A percentile compares a stretch with the other conserved stretches of the same genome.
Conservation (phyloP, 2,113 vertebrate species). For the Microcebus tavaratra region DNA sequence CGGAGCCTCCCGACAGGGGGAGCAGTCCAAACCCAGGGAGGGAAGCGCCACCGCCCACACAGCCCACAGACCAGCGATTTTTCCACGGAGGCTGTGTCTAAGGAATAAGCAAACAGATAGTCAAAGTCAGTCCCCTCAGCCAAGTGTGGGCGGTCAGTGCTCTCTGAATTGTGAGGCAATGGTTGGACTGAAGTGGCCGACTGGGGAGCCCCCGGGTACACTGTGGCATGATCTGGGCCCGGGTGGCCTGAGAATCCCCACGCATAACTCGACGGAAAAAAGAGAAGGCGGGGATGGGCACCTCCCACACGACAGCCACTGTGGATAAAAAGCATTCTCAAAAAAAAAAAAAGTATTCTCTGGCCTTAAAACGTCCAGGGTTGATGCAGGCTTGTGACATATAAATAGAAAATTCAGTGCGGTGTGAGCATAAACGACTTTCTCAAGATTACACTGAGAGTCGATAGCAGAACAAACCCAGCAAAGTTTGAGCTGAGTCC, state of each 20-base stretch:
- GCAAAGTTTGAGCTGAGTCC: background rate
- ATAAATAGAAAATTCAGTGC: background rate
- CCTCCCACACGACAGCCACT: background rate
- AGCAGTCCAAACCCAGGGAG: background rate
- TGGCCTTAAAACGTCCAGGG: background rate
- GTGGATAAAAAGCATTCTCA: background rate
- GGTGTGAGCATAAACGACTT: background rate
- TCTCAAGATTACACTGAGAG: background rate
- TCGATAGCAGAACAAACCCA: background rate
- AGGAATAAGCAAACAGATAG: background rate
- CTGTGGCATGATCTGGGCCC: background rate
- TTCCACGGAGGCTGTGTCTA: background rate
- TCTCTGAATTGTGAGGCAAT: background rate
- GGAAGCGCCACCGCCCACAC: fast-evolving
- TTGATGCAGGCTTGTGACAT: background rate
- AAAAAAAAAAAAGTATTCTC: background rate
- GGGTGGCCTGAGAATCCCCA: background rate
- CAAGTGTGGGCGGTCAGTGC: fast-evolving
- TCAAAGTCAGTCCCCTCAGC: background rate
- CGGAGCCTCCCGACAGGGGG: background rate
- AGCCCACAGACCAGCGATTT: background rate
- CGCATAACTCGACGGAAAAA: background rate
- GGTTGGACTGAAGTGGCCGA: background rate
- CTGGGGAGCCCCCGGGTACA: background rate
- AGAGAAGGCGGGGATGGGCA: background rate